Evolutionary conservation across 2,888 invertebrate species (phyloP), one percentile per base, ranked within the genome.

Genomic region (Brenthis ino): DNA sequence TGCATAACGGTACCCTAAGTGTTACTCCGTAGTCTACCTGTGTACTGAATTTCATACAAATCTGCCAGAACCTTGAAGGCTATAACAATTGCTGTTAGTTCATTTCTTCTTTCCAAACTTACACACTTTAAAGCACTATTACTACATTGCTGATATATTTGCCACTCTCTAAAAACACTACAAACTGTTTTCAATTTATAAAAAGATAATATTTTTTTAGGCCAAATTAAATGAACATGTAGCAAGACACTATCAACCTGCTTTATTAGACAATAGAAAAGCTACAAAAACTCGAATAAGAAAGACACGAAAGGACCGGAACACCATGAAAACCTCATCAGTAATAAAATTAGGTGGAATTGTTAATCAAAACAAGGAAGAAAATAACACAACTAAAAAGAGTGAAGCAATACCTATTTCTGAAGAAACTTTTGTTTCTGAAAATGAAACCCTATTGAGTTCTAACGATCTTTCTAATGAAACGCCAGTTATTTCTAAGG

Each of bases 141-240:
- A 20, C 20, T 28, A 28, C 28, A 43, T 8, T 43, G 37, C 37
- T 43, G 37, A 43, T 8, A 43, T 11, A 2, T 43, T 43, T n/a
- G n/a, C 8, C 6, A 51, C 6, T 20, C 50, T 60, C 55, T 24
- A 24, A 24, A 24, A 24, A 24, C 2, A 24, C 3, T 28, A 28
- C 28, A 28, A 28, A 28, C 28, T 0, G 4, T 43, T 47, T 14
- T n/a, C 33, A 55, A 47, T 57, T 1, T 53, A 2, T n/a, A 43
- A 28, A 63, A 28, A 33, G 13, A 55, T 28, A 28, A 28, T 28
- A 53, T 57, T 65, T 47, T 68, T 72, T 57, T 66, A 91, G 91
- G 84, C 85, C 8, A 86, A 81, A 69, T 75, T 91, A 66, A 81
- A 81, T 68, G 76, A 78, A 53, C 91, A 91, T 70, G 67, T 87